Percentiles rank a stretch among this genome's conserved stretches.
phyloP scores from a whole-genome alignment of 1,140 invertebrate genomes.

The Zaprionus nigranus region DNA sequence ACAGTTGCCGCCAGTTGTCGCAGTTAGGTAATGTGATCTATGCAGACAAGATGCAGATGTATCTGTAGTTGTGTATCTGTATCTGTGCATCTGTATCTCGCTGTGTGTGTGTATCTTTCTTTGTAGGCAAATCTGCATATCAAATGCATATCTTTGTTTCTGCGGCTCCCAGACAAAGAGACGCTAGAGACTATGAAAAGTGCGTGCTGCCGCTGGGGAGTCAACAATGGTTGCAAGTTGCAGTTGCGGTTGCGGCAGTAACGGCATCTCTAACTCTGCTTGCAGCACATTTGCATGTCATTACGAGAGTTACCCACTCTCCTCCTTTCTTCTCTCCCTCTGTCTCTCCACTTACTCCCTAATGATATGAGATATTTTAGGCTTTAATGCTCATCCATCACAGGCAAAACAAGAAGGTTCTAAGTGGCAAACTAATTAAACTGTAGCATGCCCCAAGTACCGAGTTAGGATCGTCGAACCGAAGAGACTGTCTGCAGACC shows the following conservation, averaged over 20 bases:
- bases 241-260: constrained; percentile 19
- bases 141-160: constrained; percentile 72
- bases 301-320: constrained; percentile 8
- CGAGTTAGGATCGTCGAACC: constrained; percentile 57
- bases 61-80: constrained; percentile 10
- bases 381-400: constrained; percentile 11
- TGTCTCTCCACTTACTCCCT: not conserved
- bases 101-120: constrained; percentile 35
- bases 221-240: constrained; percentile 19
- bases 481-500: constrained; percentile 28
- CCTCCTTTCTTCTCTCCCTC: not conserved
- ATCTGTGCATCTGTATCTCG: constrained; percentile 34
- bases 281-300: constrained; percentile 69
- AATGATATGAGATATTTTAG: constrained; percentile 27
- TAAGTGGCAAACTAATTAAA: constrained; percentile 57
- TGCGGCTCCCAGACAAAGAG: constrained; percentile 33
- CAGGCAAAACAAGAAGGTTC: constrained; percentile 31
- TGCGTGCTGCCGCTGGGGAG: constrained; percentile 37
- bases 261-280: constrained; percentile 32
- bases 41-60: constrained; percentile 30
- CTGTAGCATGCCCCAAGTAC: constrained; percentile 65
- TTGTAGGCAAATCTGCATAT: constrained; percentile 74
- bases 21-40: constrained; percentile 79
- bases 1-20: constrained; percentile 49
- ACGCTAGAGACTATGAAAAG: constrained; percentile 28